Conservation (phyloP, 2,113 vertebrate genomes). For the Prolemur simus region DNA sequence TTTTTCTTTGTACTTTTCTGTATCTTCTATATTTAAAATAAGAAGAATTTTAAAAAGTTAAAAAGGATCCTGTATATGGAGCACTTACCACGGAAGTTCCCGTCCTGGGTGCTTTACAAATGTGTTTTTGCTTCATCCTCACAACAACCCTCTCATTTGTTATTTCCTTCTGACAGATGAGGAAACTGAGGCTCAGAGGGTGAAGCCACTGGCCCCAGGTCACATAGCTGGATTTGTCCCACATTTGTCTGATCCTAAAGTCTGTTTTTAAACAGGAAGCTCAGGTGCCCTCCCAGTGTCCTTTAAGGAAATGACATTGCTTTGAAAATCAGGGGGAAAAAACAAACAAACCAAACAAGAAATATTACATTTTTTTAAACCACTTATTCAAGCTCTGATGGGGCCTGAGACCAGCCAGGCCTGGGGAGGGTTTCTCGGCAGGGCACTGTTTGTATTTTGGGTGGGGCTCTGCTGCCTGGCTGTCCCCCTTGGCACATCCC, state of each 20-base stretch:
- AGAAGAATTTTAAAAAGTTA: not conserved
- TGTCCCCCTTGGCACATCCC: not conserved
- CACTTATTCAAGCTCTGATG: slow-evolving; percentile 36
- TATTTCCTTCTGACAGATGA: not conserved
- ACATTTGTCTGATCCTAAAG: not conserved
- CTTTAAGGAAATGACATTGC: not conserved
- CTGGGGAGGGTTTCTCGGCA: not conserved
- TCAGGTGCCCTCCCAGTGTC: not conserved
- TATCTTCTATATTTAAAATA: not conserved
- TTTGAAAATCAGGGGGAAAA: not conserved
- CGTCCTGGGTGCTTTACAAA: not conserved
- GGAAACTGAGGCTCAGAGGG: slow-evolving; percentile 8
- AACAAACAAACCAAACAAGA: slow-evolving; percentile 65
- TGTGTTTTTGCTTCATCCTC: not conserved
- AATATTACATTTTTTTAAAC: slow-evolving; percentile 53
- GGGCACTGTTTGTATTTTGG: not conserved
- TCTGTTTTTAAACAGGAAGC: not conserved
- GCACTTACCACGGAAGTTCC: no score
- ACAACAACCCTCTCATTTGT: not conserved
- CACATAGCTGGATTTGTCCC: not conserved
- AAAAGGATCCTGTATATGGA: not conserved
- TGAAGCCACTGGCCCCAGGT: not conserved
- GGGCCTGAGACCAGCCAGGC: not conserved
- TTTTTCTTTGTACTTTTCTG: not conserved
- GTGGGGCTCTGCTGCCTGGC: not conserved